Evolutionary conservation across 2,797 vertebrate genomes (phyloP), one percentile per base, ranked within the genome.

Genomic region (Telmatherina bonti): DNA sequence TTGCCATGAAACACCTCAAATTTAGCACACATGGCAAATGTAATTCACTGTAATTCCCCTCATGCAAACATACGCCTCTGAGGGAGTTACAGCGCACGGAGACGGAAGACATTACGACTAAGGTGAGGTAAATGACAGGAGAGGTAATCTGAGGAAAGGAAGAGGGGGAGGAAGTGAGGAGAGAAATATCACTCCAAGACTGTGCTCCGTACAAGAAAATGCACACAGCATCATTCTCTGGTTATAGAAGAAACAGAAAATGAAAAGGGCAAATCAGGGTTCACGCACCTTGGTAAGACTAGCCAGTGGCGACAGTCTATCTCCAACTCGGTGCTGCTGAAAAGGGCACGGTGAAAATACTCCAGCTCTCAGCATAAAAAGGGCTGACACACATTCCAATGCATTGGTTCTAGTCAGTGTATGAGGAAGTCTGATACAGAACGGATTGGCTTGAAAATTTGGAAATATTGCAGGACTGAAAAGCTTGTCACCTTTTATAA

Each of bases 231-330:
- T 86, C 83, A 85, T 85, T 91, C 82, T 87, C 65, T 31, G 11
- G 36, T 76, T 84, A 75, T 78, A 69, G 76, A 85, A 76, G 86
- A 85, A 91, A 90, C 72, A 79, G 82, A 87, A 90, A 89, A 83
- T 92, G 91, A 93, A 93, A 93, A 92, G 92, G 92, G 90, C 90
- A 92, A 89, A 88, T 87, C 84, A 83, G 88, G 89, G 90, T 89
- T 89, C 26, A 62, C 69, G 83, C 87, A 92, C 90, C 91, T 92
- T 87, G 77, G 83, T 86, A 87, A 85, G 85, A 89, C 86, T 92
- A 83, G 90, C 91, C 90, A 88, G 20, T 89, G 91, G 92, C 89
- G 85, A 91, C 91, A 88, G 88, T 84, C 88, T 89, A 89, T 90
- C 89, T 92, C 54, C 72, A 85, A 83, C 72, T 88, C 83, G 36